Evolutionary conservation across 2,797 vertebrate genomes (phyloP), one percentile per base, ranked within the genome.

Genomic region (Arnoldichthys spilopterus): DNA sequence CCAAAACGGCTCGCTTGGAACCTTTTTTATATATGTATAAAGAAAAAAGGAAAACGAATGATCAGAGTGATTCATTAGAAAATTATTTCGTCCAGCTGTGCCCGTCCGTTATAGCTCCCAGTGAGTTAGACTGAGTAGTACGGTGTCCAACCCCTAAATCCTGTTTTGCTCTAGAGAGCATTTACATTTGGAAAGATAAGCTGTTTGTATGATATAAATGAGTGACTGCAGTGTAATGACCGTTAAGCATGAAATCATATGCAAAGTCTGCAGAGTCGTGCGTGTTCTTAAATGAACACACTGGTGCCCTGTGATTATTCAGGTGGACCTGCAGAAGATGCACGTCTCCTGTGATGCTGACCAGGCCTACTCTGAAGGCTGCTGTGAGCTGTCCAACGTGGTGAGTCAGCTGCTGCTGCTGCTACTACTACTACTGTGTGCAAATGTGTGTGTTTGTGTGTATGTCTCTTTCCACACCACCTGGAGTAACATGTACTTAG

Each of bases 321-420:
- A 94, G 92, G 86, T 94, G 82, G 92, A 94, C 77, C 91, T 93
- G 72, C 93, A 95, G 85, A 91, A 94, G 89, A 92, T 94, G 89
- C 88, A 93, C 72, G 90, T 94, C 67, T 91, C 89, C 64, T 91
- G 88, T 88, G 92, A 94, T 8, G 88, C 92, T n/a, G 91, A 94
- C 80, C 88, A 93, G 89, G 87, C 89, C 28, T 90, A 87, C 71
- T 91, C 91, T 78, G 95, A 95, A 81, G 85, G 88, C 82, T 95
- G 95, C 88, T 96, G 95, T 79, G 94, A 95, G 82, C 91, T 95
- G 72, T 94, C 93, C 47, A 91, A 77, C 26, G 87, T 93, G 83
- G 94, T 95, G 83, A 92, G 92, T 91, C 62, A 58, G 49, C 67
- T 73, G 18, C 18, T 47, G 5, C 53, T 40, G 59, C 28, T 47